These are phyloP conservation scores for Lithosia quadra DNA, from an alignment of 2,888 invertebrate species.

Conservation along the genomic window DNA sequence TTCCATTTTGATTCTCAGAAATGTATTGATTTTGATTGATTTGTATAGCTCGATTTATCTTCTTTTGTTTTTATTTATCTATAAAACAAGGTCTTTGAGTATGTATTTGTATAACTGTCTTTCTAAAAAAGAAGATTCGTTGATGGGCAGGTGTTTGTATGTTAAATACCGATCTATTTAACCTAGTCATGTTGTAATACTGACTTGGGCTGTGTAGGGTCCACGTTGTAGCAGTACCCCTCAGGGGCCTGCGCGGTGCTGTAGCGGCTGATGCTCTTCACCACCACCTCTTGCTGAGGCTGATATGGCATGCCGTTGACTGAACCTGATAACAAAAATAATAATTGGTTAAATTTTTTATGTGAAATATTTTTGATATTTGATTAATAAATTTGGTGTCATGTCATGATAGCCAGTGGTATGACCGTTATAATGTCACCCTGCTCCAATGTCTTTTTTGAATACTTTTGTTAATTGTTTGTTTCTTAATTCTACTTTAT, in stretches of 20 bases:
- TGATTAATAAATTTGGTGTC: background rate
- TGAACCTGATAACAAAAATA: conserved; percentile 62
- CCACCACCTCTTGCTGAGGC: conserved; percentile 81
- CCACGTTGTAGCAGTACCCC: conserved; percentile 85
- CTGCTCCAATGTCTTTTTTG: too few species aligned
- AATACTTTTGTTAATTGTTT: background rate
- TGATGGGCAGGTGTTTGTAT: background rate
- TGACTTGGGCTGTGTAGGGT: conserved; percentile 84
- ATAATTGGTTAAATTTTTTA: background rate
- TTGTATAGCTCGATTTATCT: background rate
- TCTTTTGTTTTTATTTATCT: background rate
- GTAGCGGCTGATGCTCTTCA: conserved; percentile 84
- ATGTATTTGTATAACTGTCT: background rate
- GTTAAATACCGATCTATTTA: too few species aligned
- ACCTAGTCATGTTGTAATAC: conserved; percentile 56
- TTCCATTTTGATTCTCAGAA: background rate
- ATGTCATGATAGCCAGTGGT: too few species aligned
- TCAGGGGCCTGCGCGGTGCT: conserved; percentile 81
- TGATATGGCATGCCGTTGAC: conserved; percentile 81
- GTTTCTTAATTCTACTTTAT: too few species aligned
- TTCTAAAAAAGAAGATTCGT: background rate
- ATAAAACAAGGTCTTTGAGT: background rate
- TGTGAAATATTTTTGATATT: background rate
- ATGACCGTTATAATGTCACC: too few species aligned
- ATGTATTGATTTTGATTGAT: background rate